phyloP scores from a whole-genome alignment of 2,888 invertebrate genomes.

The Heliconius sara region DNA sequence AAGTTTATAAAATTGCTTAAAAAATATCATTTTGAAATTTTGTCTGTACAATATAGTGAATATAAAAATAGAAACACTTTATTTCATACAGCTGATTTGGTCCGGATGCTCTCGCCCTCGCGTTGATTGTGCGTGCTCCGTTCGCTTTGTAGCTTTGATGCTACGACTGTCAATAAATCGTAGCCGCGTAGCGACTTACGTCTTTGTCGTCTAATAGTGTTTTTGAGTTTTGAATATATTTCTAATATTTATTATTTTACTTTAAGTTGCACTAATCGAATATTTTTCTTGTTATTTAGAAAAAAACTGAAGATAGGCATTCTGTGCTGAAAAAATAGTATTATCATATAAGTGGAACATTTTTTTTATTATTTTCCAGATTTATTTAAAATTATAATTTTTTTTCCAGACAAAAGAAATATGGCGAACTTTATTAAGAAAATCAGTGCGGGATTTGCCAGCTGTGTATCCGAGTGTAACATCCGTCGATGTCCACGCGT shows the following conservation, averaged over 20 bases:
- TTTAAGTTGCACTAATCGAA: no score
- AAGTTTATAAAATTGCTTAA: neutral
- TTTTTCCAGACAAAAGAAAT: constrained; percentile 45
- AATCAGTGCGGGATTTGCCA: constrained; percentile 37
- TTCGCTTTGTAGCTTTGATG: constrained; percentile 63
- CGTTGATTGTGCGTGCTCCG: constrained; percentile 61
- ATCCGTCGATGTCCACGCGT: constrained; percentile 46
- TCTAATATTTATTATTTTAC: no score
- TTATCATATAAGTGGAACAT: neutral
- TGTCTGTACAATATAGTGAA: neutral
- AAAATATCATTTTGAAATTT: neutral
- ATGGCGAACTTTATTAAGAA: constrained; percentile 32
- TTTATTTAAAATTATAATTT: neutral
- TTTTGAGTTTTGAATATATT: no score
- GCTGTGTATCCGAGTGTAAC: constrained; percentile 46
- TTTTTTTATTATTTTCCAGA: neutral
- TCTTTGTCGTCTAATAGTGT: neutral
- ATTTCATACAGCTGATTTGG: constrained; percentile 61
- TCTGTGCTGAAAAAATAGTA: no score
- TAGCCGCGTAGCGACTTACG: constrained; percentile 20
- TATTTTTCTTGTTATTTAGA: no score
- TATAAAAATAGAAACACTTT: constrained; percentile 43
- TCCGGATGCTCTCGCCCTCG: constrained; percentile 49
- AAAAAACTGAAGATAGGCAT: no score
- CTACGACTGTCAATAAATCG: constrained; percentile 48